Percentiles rank a stretch among this genome's conserved stretches.
phyloP scores from a whole-genome alignment of 2,888 invertebrate genomes.

The Pheosia tremula region DNA sequence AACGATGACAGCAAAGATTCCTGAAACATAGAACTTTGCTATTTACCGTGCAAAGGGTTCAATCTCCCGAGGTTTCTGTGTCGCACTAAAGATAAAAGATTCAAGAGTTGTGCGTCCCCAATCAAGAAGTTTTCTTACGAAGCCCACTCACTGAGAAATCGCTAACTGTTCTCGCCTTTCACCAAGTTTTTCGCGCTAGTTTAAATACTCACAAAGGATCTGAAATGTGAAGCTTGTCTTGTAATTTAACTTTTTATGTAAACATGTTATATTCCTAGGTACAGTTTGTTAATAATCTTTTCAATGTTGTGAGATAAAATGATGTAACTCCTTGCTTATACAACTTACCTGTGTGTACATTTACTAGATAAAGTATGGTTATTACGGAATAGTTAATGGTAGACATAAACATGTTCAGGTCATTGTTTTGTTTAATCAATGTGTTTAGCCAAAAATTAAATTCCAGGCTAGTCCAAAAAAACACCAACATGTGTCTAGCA shows the following conservation, averaged over 20 bases:
- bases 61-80: slow-evolving; percentile 40
- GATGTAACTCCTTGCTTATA: too few relatives aligned
- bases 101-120: slow-evolving; percentile 39
- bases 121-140: slow-evolving; percentile 39
- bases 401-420: too few relatives aligned
- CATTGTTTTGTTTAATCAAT: too few relatives aligned
- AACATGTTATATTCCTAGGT: background rate
- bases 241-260: background rate
- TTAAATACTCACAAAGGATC: slow-evolving; percentile 3
- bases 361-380: too few relatives aligned
- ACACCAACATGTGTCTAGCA: too few relatives aligned
- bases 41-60: slow-evolving; percentile 43
- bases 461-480: too few relatives aligned
- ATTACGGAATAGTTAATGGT: too few relatives aligned
- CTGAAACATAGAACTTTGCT: slow-evolving; percentile 45
- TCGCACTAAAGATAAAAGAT: slow-evolving; percentile 46
- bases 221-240: slow-evolving; percentile 1
- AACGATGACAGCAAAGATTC: slow-evolving; percentile 42
- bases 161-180: slow-evolving; percentile 10
- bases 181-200: slow-evolving; percentile 19
- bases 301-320: too few relatives aligned
- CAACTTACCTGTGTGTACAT: too few relatives aligned
- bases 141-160: slow-evolving; percentile 16
- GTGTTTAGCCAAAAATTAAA: too few relatives aligned
- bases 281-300: background rate